Conservation (phyloP, 2,113 vertebrate genomes). For the Burhinus bistriatus region DNA sequence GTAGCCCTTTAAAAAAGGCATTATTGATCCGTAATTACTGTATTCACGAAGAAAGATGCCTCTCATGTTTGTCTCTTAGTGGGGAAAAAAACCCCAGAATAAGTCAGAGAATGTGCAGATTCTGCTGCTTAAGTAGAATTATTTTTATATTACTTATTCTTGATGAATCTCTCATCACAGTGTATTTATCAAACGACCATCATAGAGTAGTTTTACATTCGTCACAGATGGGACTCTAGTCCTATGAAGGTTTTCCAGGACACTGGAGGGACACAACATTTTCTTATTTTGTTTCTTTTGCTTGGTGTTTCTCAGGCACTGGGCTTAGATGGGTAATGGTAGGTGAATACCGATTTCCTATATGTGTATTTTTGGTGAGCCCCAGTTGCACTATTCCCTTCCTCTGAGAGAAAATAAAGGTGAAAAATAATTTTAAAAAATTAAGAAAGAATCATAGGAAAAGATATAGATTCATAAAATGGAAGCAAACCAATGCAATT, state of each 20-base stretch:
- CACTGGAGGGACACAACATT: rapidly evolving
- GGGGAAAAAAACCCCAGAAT: rapidly evolving
- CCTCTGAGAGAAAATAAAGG: not conserved
- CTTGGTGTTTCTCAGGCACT: not conserved
- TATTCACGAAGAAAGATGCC: not conserved
- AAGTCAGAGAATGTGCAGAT: not conserved
- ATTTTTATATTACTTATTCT: not conserved
- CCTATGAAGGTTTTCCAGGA: not conserved
- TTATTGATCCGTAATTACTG: not conserved
- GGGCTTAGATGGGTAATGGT: not conserved
- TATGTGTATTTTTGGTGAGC: not conserved
- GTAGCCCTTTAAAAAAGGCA: not conserved
- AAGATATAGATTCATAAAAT: not conserved
- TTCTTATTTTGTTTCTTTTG: not conserved
- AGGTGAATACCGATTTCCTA: not conserved
- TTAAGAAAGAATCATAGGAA: not conserved
- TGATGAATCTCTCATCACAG: not conserved
- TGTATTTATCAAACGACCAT: not conserved
- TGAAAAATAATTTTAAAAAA: not conserved
- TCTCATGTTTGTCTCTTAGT: not conserved
- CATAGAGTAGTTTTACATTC: not conserved
- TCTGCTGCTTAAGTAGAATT: not conserved
- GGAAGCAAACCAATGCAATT: not conserved
- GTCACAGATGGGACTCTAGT: not conserved
- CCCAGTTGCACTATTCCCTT: not conserved